A percentile compares a stretch with the other conserved stretches of the same genome.
Evolutionary conservation across 1,140 invertebrate species (phyloP).

Genomic region (Drosophila pectinifera): DNA sequence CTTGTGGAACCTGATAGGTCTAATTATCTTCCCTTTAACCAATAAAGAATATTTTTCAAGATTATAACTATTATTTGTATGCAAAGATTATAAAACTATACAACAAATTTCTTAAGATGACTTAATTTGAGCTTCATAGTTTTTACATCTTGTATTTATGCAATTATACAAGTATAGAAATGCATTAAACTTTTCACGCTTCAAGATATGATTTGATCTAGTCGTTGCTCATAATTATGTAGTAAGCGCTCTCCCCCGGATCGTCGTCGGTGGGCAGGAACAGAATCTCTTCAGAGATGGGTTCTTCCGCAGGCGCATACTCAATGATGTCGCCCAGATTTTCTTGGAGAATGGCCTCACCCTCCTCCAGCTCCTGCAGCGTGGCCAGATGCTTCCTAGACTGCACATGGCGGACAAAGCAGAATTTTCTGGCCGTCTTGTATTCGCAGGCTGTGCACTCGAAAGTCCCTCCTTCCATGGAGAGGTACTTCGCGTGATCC

Average conservation of each 20-base stretch:
- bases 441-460: slow-evolving; percentile 34
- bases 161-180: background rate
- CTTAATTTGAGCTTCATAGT: too few species aligned
- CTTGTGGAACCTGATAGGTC: too few species aligned
- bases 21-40: too few species aligned
- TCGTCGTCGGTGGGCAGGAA: slow-evolving; percentile 24
- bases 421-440: slow-evolving; percentile 26
- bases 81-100: background rate
- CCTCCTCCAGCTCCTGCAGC: slow-evolving; percentile 7
- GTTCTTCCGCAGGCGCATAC: slow-evolving; percentile 17
- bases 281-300: slow-evolving; percentile 15
- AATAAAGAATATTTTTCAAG: background rate
- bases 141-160: background rate
- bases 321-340: slow-evolving; percentile 10
- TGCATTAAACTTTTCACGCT: background rate
- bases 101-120: background rate
- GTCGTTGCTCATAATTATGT: slow-evolving; percentile 15
- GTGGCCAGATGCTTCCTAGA: slow-evolving; percentile 8
- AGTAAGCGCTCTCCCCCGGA: slow-evolving; percentile 19
- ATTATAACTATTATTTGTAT: background rate
- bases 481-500: background rate
- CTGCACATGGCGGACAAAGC: slow-evolving; percentile 35
- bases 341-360: background rate
- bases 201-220: background rate
- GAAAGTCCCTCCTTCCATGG: slow-evolving; percentile 3